Evolutionary conservation across 2,888 invertebrate genomes (phyloP).

Genomic region (Dynastes hyllus): DNA sequence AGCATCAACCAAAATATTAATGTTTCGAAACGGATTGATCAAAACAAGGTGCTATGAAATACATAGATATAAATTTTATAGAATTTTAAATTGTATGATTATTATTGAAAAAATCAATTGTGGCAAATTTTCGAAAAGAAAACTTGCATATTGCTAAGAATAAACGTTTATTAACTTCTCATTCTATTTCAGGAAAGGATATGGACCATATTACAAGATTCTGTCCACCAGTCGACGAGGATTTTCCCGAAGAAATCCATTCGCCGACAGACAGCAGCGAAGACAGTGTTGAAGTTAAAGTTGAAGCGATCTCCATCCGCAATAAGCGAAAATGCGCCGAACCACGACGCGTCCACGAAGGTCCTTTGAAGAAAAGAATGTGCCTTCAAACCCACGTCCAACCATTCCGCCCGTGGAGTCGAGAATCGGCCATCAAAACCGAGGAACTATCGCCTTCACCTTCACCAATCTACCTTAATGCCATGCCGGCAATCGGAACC

Average conservation of each 20-base stretch:
- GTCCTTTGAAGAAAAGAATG: conserved; percentile 83
- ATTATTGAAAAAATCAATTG: too few species aligned
- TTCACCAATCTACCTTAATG: conserved; percentile 48
- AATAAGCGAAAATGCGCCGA: conserved; percentile 82
- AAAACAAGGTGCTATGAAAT: too few species aligned
- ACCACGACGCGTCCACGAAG: conserved; percentile 77
- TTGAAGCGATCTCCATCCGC: conserved; percentile 75
- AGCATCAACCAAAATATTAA: too few species aligned
- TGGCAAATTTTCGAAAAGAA: too few species aligned
- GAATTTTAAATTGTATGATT: too few species aligned
- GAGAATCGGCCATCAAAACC: conserved; percentile 53
- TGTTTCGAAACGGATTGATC: too few species aligned
- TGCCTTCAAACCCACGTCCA: conserved; percentile 70
- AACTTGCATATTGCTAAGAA: too few species aligned
- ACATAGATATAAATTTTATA: too few species aligned
- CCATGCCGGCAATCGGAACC: conserved; percentile 53
- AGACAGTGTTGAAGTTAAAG: conserved; percentile 79
- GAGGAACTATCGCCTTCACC: conserved; percentile 41
- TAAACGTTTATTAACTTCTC: too few species aligned
- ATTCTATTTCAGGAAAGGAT: conserved; percentile 22
- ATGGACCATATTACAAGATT: conserved; percentile 48
- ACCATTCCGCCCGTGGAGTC: conserved; percentile 81
- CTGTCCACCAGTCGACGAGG: conserved; percentile 72
- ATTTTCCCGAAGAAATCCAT: conserved; percentile 71
- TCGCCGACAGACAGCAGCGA: conserved; percentile 80